Conservation (phyloP, 2,888 invertebrate species). For the Drosophila ezoana region DNA sequence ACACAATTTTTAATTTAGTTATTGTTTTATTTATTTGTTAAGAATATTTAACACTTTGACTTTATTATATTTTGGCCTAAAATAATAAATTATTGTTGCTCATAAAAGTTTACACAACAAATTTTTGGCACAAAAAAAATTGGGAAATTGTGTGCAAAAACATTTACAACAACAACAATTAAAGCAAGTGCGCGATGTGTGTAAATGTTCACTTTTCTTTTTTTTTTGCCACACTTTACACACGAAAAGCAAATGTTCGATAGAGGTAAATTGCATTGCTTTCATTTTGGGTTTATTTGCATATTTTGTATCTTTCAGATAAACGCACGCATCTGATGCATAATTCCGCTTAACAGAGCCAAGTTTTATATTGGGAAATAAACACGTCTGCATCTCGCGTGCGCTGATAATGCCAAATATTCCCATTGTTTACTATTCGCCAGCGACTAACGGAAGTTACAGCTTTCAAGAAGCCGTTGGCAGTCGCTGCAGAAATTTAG, state of each 20-base stretch:
- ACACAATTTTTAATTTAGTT: not conserved
- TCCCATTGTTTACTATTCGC: slow-evolving; percentile 50
- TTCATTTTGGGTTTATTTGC: not conserved
- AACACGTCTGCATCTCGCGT: slow-evolving; percentile 49
- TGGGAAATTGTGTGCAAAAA: slow-evolving; percentile 33
- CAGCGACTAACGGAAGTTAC: slow-evolving; percentile 67
- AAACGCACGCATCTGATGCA: slow-evolving; percentile 42
- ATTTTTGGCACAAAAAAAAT: slow-evolving; percentile 43
- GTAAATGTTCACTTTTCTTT: slow-evolving; percentile 4
- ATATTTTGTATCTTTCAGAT: slow-evolving; percentile 35
- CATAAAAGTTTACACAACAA: slow-evolving; percentile 39
- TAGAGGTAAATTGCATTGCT: slow-evolving; percentile 3
- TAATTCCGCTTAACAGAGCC: slow-evolving; percentile 23
- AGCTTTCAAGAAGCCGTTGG: slow-evolving; percentile 37
- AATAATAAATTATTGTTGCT: too few species aligned
- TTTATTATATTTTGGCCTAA: not conserved
- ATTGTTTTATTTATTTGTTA: not conserved
- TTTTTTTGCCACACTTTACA: not conserved
- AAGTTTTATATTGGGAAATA: slow-evolving; percentile 18
- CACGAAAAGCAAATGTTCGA: slow-evolving; percentile 19
- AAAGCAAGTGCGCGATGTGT: slow-evolving; percentile 2
- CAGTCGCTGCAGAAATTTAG: slow-evolving; percentile 29
- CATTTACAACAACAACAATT: slow-evolving; percentile 10
- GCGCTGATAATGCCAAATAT: slow-evolving; percentile 36
- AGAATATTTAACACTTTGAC: not conserved